Conservation (phyloP, 1,140 invertebrate species). For the Hypothenemus hampei region DNA sequence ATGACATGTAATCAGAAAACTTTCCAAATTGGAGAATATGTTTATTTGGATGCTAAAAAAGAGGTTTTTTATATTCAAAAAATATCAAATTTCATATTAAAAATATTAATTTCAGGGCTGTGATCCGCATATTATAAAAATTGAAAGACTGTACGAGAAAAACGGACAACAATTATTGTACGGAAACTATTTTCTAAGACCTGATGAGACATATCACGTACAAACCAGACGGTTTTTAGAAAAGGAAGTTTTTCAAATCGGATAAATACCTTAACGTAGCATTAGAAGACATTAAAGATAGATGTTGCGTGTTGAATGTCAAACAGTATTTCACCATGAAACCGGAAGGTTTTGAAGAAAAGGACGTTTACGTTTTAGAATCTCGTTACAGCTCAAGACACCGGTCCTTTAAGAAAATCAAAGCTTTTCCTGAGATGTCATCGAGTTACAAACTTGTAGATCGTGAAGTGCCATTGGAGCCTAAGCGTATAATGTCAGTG, state of each 20-base stretch:
- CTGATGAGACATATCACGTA: slow-evolving; percentile 87
- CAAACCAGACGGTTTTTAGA: slow-evolving; percentile 92
- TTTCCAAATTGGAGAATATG: slow-evolving; percentile 83
- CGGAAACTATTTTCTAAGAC: slow-evolving; percentile 79
- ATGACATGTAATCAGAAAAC: slow-evolving; percentile 68
- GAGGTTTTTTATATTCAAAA: slow-evolving; percentile 41
- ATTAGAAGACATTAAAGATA: slow-evolving; percentile 82
- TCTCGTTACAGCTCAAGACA: slow-evolving; percentile 84
- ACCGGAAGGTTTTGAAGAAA: slow-evolving; percentile 76
- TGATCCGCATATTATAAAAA: slow-evolving; percentile 80
- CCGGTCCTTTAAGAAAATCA: slow-evolving; percentile 86
- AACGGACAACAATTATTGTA: slow-evolving; percentile 82
- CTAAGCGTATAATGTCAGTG: slow-evolving; percentile 85
- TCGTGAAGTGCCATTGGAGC: slow-evolving; percentile 70
- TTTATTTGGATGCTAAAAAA: slow-evolving; percentile 78
- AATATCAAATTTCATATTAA: neutral
- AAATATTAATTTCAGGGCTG: slow-evolving; percentile 46
- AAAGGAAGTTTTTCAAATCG: slow-evolving; percentile 94
- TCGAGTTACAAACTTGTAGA: slow-evolving; percentile 61
- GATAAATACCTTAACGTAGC: slow-evolving; percentile 79
- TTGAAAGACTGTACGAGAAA: slow-evolving; percentile 84
- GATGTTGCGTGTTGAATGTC: slow-evolving; percentile 90
- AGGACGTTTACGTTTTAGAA: slow-evolving; percentile 97
- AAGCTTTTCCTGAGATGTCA: slow-evolving; percentile 72
- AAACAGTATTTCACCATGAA: slow-evolving; percentile 91